Base-by-base conservation (phyloP, 2,888 invertebrate species). In the Drosophila mimetica region DNA sequence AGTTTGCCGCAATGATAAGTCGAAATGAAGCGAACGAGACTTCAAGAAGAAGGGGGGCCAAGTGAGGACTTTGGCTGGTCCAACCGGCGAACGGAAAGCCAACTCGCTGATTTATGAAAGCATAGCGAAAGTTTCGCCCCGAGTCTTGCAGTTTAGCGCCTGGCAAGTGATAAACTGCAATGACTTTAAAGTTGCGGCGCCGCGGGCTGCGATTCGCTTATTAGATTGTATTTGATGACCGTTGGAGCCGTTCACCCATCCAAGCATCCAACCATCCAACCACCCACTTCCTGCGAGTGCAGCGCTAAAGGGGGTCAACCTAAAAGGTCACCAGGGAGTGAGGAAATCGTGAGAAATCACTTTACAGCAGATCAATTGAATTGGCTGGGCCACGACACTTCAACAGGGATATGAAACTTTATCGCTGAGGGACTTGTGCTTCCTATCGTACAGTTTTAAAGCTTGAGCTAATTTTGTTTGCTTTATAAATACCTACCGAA, bases 61-160 rank as follows among this genome's bases (percentile, higher is more conserved):
- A 6, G n/a, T n/a, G n/a, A 20, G 9, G 9, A 37, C 11, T 39
- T 22, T 25, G 37, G 20, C 1, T 14, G 8, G 16, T 5, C 41
- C n/a, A 9, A 13, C 28, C 18, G 34, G 54, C 34, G 34, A 42
- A 41, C 16, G 60, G 64, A 57, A 67, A 57, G 52, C 67, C 54
- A 71, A 61, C 60, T 36, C 66, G 42, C 70, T 82, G 82, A 85
- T 82, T 82, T 82, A 82, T 82, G 85, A 75, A 76, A 61, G 55
- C 85, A 61, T 57, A 32, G 75, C 54, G 50, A 84, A 85, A 82
- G 77, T 79, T 85, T 59, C 13, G 39, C 58, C 41, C 22, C 55
- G 28, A 78, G 73, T 74, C 81, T 75, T 75, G 76, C 78, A 80
- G 80, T 81, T 83, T 79, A 79, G 82, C 81, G 85, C 78, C 77